phyloP scores from a whole-genome alignment of 2,888 invertebrate species.

The Quadroppia sp. region DNA sequence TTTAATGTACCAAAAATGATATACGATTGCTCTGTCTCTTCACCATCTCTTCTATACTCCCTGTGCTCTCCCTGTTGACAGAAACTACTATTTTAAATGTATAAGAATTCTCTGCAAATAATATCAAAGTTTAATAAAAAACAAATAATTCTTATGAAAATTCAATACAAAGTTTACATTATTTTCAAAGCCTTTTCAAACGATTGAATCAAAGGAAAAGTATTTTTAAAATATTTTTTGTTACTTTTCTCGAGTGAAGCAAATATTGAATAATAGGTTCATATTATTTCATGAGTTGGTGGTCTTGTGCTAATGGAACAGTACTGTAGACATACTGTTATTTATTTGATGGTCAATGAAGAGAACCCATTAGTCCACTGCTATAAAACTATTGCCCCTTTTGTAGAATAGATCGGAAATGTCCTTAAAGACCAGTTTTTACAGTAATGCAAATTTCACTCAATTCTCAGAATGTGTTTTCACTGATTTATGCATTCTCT shows the following conservation, averaged over 20 bases:
- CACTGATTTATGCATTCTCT: conserved; percentile 1
- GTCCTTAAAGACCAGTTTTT: conserved; percentile 17
- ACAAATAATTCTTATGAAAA: too few relatives aligned
- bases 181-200: too few relatives aligned
- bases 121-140: too few relatives aligned
- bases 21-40: conserved; percentile 9
- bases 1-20: conserved; percentile 32
- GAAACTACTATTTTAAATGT: neutral
- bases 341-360: conserved; percentile 21
- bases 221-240: neutral
- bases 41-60: neutral
- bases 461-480: conserved; percentile 4
- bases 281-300: neutral
- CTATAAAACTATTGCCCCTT: conserved; percentile 12
- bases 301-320: neutral
- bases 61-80: neutral
- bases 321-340: conserved; percentile 11
- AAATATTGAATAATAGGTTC: neutral
- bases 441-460: conserved; percentile 4
- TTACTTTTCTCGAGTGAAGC: too few relatives aligned
- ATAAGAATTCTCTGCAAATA: too few relatives aligned
- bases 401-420: neutral
- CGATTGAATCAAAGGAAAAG: neutral
- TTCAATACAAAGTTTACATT: too few relatives aligned
- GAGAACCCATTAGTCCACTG: conserved; percentile 5